Conservation (phyloP, 2,888 invertebrate species). For the Crioceris asparagi region DNA sequence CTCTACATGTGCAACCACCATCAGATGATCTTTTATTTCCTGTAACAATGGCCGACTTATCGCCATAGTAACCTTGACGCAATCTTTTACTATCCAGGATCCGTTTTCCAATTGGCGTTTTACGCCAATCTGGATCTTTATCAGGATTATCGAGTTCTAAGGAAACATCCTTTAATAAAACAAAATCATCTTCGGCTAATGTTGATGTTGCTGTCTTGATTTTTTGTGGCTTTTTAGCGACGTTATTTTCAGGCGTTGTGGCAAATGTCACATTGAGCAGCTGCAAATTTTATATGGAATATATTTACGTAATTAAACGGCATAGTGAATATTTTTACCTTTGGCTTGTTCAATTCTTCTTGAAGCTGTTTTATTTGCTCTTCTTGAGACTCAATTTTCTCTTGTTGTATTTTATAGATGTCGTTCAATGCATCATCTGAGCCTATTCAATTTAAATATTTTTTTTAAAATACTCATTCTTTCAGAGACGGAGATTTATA, state of each 20-base stretch:
- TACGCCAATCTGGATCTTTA: constrained; percentile 59
- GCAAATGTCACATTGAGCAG: not conserved
- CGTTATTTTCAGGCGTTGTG: not conserved
- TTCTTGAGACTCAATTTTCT: no score
- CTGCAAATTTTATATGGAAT: no score
- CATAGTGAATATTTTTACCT: no score
- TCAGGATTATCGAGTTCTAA: constrained; percentile 33
- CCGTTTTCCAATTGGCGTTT: constrained; percentile 50
- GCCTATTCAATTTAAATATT: constrained; percentile 16
- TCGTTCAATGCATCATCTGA: no score
- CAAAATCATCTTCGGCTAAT: no score
- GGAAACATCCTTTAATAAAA: not conserved
- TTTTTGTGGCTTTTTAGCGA: not conserved
- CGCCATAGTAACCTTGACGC: constrained; percentile 7
- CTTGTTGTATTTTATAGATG: no score
- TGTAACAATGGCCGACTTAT: no score
- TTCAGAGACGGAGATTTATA: no score
- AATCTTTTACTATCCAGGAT: constrained; percentile 18
- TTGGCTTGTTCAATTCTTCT: no score
- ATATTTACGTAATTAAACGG: no score
- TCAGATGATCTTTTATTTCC: constrained; percentile 44
- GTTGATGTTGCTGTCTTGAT: not conserved
- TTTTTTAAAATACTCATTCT: no score
- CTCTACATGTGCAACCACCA: constrained; percentile 52
- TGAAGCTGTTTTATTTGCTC: no score